Evolutionary conservation across 2,888 invertebrate genomes (phyloP).

Genomic region (Cephus sareptanus): DNA sequence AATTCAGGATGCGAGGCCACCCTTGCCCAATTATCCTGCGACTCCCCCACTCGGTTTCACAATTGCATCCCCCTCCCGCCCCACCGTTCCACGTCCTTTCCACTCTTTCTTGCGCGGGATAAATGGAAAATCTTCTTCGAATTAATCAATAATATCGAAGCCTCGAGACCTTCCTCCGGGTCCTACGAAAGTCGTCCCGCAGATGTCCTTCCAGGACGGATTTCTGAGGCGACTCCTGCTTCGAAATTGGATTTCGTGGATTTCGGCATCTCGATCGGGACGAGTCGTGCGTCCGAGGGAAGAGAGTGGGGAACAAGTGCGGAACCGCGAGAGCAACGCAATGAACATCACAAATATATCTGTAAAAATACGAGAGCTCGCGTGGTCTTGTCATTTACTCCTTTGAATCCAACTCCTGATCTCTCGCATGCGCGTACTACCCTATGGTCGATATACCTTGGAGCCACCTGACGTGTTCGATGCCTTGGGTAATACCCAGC

Average conservation of each 20-base stretch:
- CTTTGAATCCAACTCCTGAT: neutral
- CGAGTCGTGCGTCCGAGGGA: neutral
- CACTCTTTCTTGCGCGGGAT: neutral
- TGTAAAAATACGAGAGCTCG: neutral
- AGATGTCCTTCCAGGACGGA: neutral
- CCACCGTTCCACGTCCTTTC: neutral
- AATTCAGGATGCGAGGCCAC: neutral
- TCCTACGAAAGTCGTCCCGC: neutral
- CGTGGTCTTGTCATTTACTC: neutral
- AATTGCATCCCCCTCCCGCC: neutral
- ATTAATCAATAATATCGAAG: neutral
- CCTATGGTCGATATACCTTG: neutral
- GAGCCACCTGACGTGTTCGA: slow-evolving; percentile 3
- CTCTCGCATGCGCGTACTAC: neutral
- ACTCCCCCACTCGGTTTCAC: neutral
- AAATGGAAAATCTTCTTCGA: neutral
- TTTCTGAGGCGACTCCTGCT: no score
- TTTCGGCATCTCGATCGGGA: neutral
- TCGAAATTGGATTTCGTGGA: no score
- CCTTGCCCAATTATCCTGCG: neutral
- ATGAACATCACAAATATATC: neutral
- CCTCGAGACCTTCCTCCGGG: no score
- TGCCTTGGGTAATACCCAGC: neutral
- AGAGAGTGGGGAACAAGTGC: neutral
- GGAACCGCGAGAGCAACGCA: neutral